These are phyloP conservation scores for Augochlorella aurata DNA, from an alignment of 2,888 invertebrate genomes.

Conservation along the genomic window DNA sequence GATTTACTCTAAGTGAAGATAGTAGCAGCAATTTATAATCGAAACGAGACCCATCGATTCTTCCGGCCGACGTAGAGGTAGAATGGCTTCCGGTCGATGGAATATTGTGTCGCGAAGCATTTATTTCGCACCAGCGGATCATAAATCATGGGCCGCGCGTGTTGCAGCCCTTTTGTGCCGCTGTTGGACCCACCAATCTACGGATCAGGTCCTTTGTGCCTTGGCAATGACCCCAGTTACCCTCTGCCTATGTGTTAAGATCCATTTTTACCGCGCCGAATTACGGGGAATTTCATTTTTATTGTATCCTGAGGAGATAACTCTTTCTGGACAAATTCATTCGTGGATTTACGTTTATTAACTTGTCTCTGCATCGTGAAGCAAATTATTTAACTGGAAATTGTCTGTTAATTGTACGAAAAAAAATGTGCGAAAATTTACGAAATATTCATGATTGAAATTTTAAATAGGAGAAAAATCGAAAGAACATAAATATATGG, in stretches of 20 bases:
- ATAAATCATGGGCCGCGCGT: slow-evolving; percentile 35
- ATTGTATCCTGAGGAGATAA: neutral
- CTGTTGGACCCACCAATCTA: slow-evolving; percentile 1
- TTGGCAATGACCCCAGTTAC: slow-evolving; percentile 38
- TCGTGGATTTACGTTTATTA: neutral
- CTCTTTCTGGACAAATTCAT: neutral
- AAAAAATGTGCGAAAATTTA: too few relatives aligned
- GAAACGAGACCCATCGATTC: slow-evolving; percentile 30
- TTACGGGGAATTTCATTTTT: neutral
- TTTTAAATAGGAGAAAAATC: too few relatives aligned
- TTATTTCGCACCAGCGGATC: slow-evolving; percentile 42
- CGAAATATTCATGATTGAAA: too few relatives aligned
- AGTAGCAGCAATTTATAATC: slow-evolving; percentile 19
- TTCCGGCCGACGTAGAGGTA: slow-evolving; percentile 2
- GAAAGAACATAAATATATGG: too few relatives aligned
- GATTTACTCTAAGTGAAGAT: slow-evolving; percentile 4
- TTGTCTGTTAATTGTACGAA: too few relatives aligned
- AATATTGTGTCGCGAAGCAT: slow-evolving; percentile 47
- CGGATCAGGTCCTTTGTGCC: slow-evolving; percentile 14
- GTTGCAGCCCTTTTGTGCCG: slow-evolving; percentile 34
- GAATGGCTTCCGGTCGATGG: slow-evolving; percentile 8
- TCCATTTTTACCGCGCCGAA: neutral
- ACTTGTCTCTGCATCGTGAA: too few relatives aligned
- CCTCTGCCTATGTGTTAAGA: neutral
- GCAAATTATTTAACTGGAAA: too few relatives aligned